Evolutionary conservation across 1,140 invertebrate species (phyloP).

Genomic region (Sipha flava): DNA sequence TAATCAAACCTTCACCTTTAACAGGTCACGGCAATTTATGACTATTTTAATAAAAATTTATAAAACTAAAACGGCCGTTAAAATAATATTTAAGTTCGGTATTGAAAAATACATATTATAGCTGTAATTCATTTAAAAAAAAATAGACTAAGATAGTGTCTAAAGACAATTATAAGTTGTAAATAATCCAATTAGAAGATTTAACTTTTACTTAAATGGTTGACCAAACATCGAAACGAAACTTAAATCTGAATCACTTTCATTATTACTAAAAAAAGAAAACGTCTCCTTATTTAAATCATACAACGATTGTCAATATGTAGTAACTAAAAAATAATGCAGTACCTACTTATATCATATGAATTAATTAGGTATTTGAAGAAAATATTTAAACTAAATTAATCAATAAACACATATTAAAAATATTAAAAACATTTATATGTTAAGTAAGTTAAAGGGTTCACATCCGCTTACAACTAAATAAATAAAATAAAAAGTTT

Average conservation of each 20-base stretch:
- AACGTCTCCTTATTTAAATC: neutral
- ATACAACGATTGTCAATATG: neutral
- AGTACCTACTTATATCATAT: no score
- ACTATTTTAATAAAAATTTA: neutral
- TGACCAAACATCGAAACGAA: neutral
- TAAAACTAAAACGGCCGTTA: neutral
- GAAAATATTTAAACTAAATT: no score
- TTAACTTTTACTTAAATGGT: conserved; percentile 28
- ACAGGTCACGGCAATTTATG: neutral
- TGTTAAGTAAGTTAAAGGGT: no score
- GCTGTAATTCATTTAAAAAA: neutral
- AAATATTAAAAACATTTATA: no score
- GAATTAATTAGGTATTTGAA: no score
- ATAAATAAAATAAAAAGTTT: no score
- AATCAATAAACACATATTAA: no score
- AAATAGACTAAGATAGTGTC: neutral
- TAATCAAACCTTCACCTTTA: neutral
- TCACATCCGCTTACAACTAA: no score
- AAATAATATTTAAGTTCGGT: neutral
- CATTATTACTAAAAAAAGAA: neutral
- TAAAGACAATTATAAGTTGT: conserved; percentile 6
- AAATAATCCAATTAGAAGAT: conserved; percentile 15
- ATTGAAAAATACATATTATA: neutral
- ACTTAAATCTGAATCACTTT: conserved; percentile 1
- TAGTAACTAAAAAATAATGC: no score